These are phyloP conservation scores for Drosophila lacicola DNA, from an alignment of 2,888 invertebrate species.

Conservation along the genomic window DNA sequence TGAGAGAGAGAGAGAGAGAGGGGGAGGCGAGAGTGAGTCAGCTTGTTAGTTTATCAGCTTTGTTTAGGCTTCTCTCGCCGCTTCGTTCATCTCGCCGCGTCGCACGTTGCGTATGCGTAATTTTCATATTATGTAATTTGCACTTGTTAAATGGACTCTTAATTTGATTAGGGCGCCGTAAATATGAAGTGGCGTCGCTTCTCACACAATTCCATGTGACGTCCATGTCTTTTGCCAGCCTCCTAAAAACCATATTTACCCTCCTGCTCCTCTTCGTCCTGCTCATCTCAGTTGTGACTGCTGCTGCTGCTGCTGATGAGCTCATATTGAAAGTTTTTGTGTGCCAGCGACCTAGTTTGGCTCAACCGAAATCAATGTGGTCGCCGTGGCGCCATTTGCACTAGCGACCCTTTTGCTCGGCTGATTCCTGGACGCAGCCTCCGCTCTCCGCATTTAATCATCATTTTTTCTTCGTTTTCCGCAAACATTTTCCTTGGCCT, in stretches of 20 bases:
- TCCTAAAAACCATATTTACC: conserved; percentile 53
- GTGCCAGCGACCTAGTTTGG: conserved; percentile 78
- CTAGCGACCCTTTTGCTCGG: conserved; percentile 68
- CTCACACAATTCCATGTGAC: conserved; percentile 48
- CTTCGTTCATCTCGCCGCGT: conserved; percentile 27
- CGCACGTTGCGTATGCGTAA: conserved; percentile 75
- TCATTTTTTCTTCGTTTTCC: conserved; percentile 34
- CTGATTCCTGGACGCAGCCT: conserved; percentile 24
- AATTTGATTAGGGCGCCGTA: conserved; percentile 77
- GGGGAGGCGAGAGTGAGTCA: conserved; percentile 44
- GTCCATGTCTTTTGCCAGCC: conserved; percentile 64
- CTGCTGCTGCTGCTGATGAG: conserved; percentile 64
- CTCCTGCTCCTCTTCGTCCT: not conserved
- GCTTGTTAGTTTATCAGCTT: conserved; percentile 66
- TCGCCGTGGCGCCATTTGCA: conserved; percentile 77
- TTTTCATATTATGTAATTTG: conserved; percentile 79
- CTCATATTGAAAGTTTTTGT: conserved; percentile 79
- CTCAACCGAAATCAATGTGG: conserved; percentile 82
- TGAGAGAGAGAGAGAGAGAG: no score
- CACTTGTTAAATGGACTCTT: conserved; percentile 75
- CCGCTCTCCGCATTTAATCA: conserved; percentile 36
- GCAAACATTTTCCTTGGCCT: conserved; percentile 34
- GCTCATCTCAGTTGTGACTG: conserved; percentile 39
- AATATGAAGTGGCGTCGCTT: conserved; percentile 58
- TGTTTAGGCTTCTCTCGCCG: conserved; percentile 37